Base-by-base conservation (phyloP, 1,140 invertebrate genomes). In the Pectinophora gossypiella region DNA sequence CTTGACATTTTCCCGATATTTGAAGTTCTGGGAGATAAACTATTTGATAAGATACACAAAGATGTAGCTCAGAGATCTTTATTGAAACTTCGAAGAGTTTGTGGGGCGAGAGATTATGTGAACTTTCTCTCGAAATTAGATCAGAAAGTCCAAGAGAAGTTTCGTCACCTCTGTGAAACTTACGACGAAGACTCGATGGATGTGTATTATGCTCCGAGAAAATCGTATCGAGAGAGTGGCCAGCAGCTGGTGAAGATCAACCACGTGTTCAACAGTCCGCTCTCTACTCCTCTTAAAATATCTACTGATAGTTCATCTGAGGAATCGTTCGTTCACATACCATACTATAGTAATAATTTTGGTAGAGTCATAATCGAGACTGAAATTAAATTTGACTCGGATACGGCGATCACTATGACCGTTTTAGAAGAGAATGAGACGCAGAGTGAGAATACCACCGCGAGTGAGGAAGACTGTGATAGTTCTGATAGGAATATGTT, bases 321-420 rank as follows among this genome's bases (percentile, higher is more conserved):
- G 19, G 84, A 87, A 16, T 82, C 81, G 0, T 79, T 68, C 48
- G 56, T 47, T n/a, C 35, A 59, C 15, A 60, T 71, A 51, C 66
- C 77, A 16, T 74, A 72, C 61, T 72, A 79, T 40, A 72, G 67
- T 42, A 82, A 76, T 57, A 77, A 76, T 66, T 84, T 64, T 59
- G 90, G 87, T 3, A 92, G 92, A 79, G 90, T 95, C 0, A 92
- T 95, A 32, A 88, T 95, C 50, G 94, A 95, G 84, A 95, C 94
- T 0, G 94, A 95, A 88, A 94, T 95, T 13, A 93, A 94, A 66
- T 92, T 95, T 47, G 90, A 93, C 60, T 90, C 93, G 9, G 92
- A 94, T 47, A 93, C 93, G 0, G 92, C 92, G 0, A 92, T 95
- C 7, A 95, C 93, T 0, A 95, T 95, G 93, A 93, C 94, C 1